A percentile compares a stretch with the other conserved stretches of the same genome.
Evolutionary conservation across 1,140 invertebrate species (phyloP).

Genomic region (Pseudomyrmex gracilis): DNA sequence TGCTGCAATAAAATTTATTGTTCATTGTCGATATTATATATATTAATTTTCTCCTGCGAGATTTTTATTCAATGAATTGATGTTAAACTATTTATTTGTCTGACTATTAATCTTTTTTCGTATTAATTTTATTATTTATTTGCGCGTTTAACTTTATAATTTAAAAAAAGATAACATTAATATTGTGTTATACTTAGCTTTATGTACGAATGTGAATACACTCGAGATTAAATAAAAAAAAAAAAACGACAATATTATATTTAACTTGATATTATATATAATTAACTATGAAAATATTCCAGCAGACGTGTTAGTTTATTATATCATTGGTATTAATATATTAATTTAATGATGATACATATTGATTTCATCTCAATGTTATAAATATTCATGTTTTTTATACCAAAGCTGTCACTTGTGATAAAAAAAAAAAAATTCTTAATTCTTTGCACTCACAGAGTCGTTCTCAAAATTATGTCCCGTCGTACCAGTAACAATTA

Average conservation of each 20-base stretch:
- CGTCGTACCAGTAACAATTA: neutral
- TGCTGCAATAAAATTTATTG: constrained; percentile 27
- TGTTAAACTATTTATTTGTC: no score
- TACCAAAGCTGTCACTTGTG: constrained; percentile 50
- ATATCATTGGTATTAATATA: neutral
- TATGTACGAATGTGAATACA: no score
- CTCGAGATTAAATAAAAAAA: neutral
- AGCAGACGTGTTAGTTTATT: constrained; percentile 12
- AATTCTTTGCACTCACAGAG: constrained; percentile 6
- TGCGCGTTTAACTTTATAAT: no score
- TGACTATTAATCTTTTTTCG: no score
- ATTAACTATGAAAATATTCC: constrained; percentile 17
- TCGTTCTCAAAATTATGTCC: neutral
- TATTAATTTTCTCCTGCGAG: neutral
- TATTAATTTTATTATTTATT: no score
- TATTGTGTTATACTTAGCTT: no score
- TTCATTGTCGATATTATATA: no score
- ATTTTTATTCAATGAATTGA: neutral
- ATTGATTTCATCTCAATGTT: constrained; percentile 31
- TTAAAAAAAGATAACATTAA: no score
- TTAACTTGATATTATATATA: constrained; percentile 4
- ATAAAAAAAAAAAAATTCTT: constrained; percentile 14
- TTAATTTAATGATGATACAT: no score
- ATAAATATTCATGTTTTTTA: constrained; percentile 9
- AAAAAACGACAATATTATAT: constrained; percentile 52